Percentiles rank a stretch among this genome's conserved stretches.
phyloP scores from a whole-genome alignment of 2,113 vertebrate species.

The Natator depressus region DNA sequence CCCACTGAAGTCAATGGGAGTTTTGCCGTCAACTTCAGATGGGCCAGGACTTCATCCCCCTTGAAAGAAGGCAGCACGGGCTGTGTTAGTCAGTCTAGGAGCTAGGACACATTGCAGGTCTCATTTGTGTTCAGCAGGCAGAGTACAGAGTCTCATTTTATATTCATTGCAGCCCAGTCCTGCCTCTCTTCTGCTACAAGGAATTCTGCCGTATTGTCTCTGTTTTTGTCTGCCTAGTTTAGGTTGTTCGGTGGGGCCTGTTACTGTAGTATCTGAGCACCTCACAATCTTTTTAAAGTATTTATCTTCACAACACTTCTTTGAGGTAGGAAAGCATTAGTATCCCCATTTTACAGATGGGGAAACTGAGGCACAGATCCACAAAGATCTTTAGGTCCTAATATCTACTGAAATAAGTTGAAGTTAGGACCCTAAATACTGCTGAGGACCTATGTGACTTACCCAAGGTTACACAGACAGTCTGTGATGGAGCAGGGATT shows the following conservation, averaged over 20 bases:
- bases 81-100: not conserved
- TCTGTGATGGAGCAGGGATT: not conserved
- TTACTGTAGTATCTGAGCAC: not conserved
- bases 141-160: not conserved
- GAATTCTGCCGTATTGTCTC: not conserved
- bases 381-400: not conserved
- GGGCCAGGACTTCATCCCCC: not conserved
- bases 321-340: not conserved
- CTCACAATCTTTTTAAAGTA: not conserved
- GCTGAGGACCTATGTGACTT: not conserved
- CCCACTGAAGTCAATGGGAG: not conserved
- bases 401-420: not conserved
- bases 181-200: not conserved
- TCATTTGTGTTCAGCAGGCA: not conserved
- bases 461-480: not conserved
- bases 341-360: not conserved
- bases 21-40: not conserved
- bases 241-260: not conserved
- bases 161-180: not conserved
- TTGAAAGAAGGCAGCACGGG: not conserved
- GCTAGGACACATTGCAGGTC: not conserved
- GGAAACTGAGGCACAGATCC: not conserved
- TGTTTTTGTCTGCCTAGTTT: not conserved
- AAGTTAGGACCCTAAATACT: not conserved
- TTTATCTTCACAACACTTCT: not conserved